Evolutionary conservation across 2,888 invertebrate species (phyloP), one percentile per base, ranked within the genome.

Genomic region (Plebejus argus): DNA sequence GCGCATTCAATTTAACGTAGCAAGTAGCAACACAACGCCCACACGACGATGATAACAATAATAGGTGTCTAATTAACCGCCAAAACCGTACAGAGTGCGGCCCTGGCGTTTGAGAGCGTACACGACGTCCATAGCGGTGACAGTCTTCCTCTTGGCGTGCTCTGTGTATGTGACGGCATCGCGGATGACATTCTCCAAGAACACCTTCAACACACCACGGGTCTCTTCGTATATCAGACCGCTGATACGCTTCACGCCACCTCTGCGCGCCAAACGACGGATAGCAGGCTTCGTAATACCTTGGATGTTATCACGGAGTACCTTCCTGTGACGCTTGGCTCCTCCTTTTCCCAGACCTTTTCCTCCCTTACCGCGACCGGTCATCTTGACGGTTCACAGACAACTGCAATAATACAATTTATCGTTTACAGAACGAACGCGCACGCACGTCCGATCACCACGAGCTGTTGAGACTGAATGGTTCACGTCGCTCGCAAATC

Each of bases 71-170:
- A 49, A 15, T 80, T 70, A 96, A 81, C 96, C 96, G 75, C 97
- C 96, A 85, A 97, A 97, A 78, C 97, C 97, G 89, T 97, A 97
- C 18, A 98, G 89, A 79, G 97, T 97, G 82, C 97, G 95, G 5
- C 97, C 97, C 90, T 97, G 97, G 76, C 97, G 94, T 86, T 98
- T 97, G 85, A 97, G 89, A n/a, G 97, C 97, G 85, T 97, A 98
- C 76, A 98, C 97, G 15, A 98, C 97, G 83, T 98, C 97, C 97
- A 98, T 97, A 20, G 97, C 97, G 0, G 97, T 98, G 70, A 98
- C 97, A 0, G 97, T 98, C 92, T 98, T 98, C 83, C 97, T 94
- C 90, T 98, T 98, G 61, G 97, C 97, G 86, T 98, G 97, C 86
- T 98, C 97, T 0, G 97, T 97, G 89, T 97, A 97, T 3, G 97